Evolutionary conservation across 2,888 invertebrate genomes (phyloP), one percentile per base, ranked within the genome.

Genomic region (Chalcosyrphus nemorum): DNA sequence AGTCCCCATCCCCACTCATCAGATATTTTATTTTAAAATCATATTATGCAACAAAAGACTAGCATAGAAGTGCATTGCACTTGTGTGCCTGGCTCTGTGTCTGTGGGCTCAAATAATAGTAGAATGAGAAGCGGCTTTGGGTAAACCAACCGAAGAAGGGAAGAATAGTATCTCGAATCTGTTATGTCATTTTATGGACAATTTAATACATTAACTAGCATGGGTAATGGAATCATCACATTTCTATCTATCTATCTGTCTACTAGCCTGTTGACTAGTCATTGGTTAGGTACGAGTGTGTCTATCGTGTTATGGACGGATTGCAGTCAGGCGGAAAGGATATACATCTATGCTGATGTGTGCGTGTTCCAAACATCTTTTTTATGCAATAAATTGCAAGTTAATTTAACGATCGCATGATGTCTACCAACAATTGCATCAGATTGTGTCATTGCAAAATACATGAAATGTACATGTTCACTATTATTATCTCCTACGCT

Each of bases 181-280:
- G 71, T 81, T 81, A 81, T 81, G 71, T 77, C 70, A 76, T 77
- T 76, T 81, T 71, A 71, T 81, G 77, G 81, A 35, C 50, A 81
- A 77, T 77, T 81, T 81, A 63, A 35, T 76, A 52, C 57, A 70
- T 35, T 63, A 76, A 68, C 45, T 27, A 56, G 4, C n/a, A 11
- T n/a, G 3, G 15, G n/a, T 0, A 17, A 24, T 17, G 32, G 9
- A 38, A 27, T 41, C 24, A 11, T 54, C 54, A n/a, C 43, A 43
- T 57, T 57, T 21, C 54, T 19, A 17, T 54, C n/a, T n/a, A n/a
- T n/a, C n/a, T n/a, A n/a, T 24, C n/a, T 17, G 17, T n/a, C 45
- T 21, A 32, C 11, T 15, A n/a, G 24, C 13, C 38, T 38, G 38
- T 13, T 13, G 38, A n/a, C n/a, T n/a, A n/a, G n/a, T n/a, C n/a